These are phyloP conservation scores for Colius striatus DNA, from an alignment of 2,113 vertebrate genomes.

Conservation along the genomic window DNA sequence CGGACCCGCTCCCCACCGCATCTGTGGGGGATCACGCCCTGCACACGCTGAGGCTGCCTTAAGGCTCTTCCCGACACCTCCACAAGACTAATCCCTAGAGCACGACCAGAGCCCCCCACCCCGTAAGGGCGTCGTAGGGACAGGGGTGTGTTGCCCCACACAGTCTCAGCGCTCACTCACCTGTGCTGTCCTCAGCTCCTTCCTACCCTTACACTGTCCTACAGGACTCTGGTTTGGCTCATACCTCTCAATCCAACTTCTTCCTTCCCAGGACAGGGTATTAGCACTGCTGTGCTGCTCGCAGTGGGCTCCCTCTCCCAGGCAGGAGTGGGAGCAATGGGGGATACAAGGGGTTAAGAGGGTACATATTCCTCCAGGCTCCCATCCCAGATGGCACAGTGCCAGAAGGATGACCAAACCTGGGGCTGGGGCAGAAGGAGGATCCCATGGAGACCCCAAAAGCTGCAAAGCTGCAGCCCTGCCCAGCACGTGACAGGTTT, in stretches of 20 bases:
- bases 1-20: fast-evolving
- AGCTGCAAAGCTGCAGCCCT: not conserved
- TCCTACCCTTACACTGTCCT: fast-evolving
- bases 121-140: not conserved
- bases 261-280: no score
- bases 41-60: not conserved
- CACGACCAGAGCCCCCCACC: not conserved
- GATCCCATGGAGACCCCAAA: not conserved
- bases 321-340: not conserved
- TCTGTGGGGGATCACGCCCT: no score
- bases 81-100: not conserved
- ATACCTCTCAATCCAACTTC: fast-evolving
- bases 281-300: not conserved
- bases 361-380: no score
- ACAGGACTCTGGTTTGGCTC: not conserved
- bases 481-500: not conserved
- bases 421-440: fast-evolving
- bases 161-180: fast-evolving
- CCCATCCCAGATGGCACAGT: not conserved
- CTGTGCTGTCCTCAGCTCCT: not conserved
- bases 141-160: not conserved
- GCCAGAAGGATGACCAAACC: not conserved
- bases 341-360: no score
- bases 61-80: not conserved
- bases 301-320: fast-evolving